Base-by-base conservation (phyloP, 2,888 invertebrate species). In the Brenthis daphne region DNA sequence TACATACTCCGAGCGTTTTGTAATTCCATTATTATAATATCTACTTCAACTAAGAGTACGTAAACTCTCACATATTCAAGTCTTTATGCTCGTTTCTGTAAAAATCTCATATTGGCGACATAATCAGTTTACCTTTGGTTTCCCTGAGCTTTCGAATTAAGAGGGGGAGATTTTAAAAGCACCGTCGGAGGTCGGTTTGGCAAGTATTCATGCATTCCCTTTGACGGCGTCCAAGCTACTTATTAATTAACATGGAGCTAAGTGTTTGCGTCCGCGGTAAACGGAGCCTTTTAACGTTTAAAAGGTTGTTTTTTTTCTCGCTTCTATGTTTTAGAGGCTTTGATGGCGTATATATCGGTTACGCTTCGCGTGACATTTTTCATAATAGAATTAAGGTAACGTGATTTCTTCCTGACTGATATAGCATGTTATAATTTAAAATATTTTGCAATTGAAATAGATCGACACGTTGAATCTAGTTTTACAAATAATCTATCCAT, bases 161-260 rank as follows among this genome's bases (percentile, higher is more conserved):
- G 86, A 81, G 87, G 86, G 89, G 87, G 85, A 84, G 83, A 85
- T 90, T 92, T 92, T 92, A 90, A 92, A 92, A 92, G 90, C 91
- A 77, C 83, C 85, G 85, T 81, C 80, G 82, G 86, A 87, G 87
- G 86, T 87, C 81, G 86, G 85, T 85, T 85, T 82, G 80, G 82
- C 80, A 89, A 91, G 92, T 92, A 92, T 90, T 92, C 92, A 91
- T 89, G 87, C 90, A 93, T 93, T 93, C 93, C 88, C 93, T 93
- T 93, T 93, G 91, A 91, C 88, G 88, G 80, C 85, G 90, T 86
- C 84, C 83, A 83, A 82, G 89, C 91, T 92, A 91, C 92, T 92
- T 92, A 91, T 85, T 92, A 92, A 92, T 92, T 92, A 92, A 92
- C 86, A 85, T 83, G 86, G 82, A 85, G 87, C 86, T 92, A 92